Evolutionary conservation across 2,888 invertebrate species (phyloP).

Genomic region (Brachypterus glaber): DNA sequence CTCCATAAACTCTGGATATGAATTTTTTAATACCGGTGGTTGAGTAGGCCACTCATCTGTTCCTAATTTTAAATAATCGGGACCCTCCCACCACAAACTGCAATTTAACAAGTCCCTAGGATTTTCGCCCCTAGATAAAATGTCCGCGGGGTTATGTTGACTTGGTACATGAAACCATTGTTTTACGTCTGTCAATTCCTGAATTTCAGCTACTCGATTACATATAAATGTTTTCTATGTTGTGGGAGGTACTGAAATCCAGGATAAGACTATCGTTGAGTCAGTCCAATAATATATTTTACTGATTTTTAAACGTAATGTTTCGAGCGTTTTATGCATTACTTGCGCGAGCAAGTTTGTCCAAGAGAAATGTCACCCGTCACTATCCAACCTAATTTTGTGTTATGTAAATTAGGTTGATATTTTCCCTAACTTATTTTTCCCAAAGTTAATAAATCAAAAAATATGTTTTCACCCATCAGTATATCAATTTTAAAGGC

Average conservation of each 20-base stretch:
- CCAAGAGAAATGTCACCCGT: no score
- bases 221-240: slow-evolving; percentile 9
- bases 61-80: slow-evolving; percentile 8
- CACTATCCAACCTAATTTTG: no score
- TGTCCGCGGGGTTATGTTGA: slow-evolving; percentile 6
- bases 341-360: no score
- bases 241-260: slow-evolving; percentile 6
- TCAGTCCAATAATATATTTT: slow-evolving; percentile 10
- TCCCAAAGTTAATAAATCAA: no score
- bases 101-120: neutral
- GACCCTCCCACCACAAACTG: slow-evolving; percentile 5
- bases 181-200: neutral
- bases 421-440: no score
- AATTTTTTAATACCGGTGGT: no score
- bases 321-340: no score
- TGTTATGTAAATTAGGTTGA: no score
- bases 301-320: neutral
- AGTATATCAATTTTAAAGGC: no score
- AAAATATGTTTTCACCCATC: no score
- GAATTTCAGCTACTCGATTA: slow-evolving; percentile 10
- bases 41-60: slow-evolving; percentile 6
- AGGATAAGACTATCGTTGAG: no score
- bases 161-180: neutral
- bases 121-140: slow-evolving; percentile 5
- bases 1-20: no score